Evolutionary conservation across 1,140 invertebrate genomes (phyloP).

Genomic region (Octopus bimaculoides): DNA sequence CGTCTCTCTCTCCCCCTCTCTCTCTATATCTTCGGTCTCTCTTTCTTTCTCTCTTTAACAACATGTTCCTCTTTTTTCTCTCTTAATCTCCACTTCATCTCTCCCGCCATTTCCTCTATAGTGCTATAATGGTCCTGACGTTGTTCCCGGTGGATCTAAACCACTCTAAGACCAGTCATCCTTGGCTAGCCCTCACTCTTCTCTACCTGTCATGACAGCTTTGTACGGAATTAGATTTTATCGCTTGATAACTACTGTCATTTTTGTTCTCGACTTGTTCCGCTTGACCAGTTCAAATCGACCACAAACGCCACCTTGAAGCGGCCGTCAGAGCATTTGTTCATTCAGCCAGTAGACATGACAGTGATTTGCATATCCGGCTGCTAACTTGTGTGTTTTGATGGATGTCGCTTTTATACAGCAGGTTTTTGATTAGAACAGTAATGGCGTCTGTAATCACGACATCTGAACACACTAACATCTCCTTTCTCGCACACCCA

Average conservation of each 20-base stretch:
- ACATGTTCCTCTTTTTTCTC: too few relatives aligned
- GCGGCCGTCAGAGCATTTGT: background rate
- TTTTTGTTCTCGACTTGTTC: conserved; percentile 10
- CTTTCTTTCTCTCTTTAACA: too few relatives aligned
- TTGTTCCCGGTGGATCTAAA: too few relatives aligned
- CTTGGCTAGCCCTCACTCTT: background rate
- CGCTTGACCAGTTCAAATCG: background rate
- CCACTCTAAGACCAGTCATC: too few relatives aligned
- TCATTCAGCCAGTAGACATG: background rate
- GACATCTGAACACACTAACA: background rate
- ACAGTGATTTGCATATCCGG: conserved; percentile 5
- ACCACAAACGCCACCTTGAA: background rate
- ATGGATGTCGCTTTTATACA: background rate
- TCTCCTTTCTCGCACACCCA: background rate
- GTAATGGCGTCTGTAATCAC: background rate
- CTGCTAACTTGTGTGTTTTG: background rate
- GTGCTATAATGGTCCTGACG: too few relatives aligned
- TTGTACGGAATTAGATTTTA: conserved; percentile 3
- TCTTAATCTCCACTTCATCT: too few relatives aligned
- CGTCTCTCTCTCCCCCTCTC: too few relatives aligned
- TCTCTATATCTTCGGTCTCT: too few relatives aligned
- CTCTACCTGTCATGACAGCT: background rate
- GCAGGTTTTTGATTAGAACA: background rate
- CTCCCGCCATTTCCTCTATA: too few relatives aligned
- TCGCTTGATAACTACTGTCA: background rate